A percentile compares a stretch with the other conserved stretches of the same genome.
phyloP scores from a whole-genome alignment of 2,888 invertebrate genomes.

The Xanthia togata region DNA sequence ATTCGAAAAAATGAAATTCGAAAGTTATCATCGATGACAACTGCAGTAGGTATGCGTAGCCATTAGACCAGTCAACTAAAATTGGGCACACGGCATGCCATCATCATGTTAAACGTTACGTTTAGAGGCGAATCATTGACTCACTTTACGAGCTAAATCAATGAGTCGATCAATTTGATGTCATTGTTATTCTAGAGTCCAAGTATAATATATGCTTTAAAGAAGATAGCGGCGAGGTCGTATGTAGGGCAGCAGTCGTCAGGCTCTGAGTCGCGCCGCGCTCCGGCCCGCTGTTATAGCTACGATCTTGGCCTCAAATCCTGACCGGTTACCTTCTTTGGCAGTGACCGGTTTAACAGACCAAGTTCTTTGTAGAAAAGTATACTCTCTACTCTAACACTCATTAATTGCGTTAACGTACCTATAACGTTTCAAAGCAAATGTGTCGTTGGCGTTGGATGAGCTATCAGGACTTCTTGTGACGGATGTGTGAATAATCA shows the following conservation, averaged over 20 bases:
- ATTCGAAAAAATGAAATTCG: not conserved
- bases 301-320: constrained; percentile 85
- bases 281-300: constrained; percentile 62
- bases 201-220: constrained; percentile 36
- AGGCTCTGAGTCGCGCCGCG: constrained; percentile 60
- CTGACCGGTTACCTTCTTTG: constrained; percentile 88
- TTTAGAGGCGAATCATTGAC: constrained; percentile 40
- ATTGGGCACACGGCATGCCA: not conserved
- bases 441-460: constrained; percentile 56
- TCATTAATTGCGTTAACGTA: constrained; percentile 71
- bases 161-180: constrained; percentile 64
- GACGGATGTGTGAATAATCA: constrained; percentile 66
- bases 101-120: constrained; percentile 27
- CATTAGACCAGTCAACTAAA: not conserved
- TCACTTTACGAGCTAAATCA: constrained; percentile 45
- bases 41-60: not conserved
- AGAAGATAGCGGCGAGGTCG: constrained; percentile 72
- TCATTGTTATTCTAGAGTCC: constrained; percentile 51
- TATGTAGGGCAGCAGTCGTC: constrained; percentile 81
- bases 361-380: constrained; percentile 79
- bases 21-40: constrained; percentile 10
- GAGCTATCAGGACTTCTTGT: constrained; percentile 57
- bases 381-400: constrained; percentile 78
- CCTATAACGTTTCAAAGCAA: constrained; percentile 55
- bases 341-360: constrained; percentile 85